Evolutionary conservation across 64 coral and sea anemone genomes (phyloP).

Genomic region (Porites australiensis): DNA sequence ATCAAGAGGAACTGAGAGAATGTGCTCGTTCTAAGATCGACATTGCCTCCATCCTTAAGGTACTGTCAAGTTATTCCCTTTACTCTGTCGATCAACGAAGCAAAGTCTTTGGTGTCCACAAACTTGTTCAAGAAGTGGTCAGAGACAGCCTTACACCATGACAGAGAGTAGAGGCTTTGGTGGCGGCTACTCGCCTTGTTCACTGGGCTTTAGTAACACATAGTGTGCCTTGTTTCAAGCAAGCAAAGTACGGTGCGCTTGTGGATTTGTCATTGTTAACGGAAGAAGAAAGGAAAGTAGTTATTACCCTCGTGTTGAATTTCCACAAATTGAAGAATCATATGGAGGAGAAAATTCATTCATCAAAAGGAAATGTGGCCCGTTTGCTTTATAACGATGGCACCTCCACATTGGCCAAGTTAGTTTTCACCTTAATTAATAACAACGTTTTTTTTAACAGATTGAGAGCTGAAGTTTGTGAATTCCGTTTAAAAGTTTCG

Average conservation of each 20-base stretch:
- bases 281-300: background rate
- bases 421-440: background rate
- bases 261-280: too few species aligned
- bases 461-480: background rate
- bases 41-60: background rate
- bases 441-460: background rate
- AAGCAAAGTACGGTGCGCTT: background rate
- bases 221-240: background rate
- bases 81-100: background rate
- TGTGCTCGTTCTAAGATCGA: background rate
- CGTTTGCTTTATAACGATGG: background rate
- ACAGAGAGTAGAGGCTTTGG: background rate
- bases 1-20: constrained; percentile 34
- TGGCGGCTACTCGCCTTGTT: constrained; percentile 22
- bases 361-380: background rate
- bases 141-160: background rate
- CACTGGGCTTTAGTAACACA: background rate
- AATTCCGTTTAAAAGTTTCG: background rate
- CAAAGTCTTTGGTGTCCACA: constrained; percentile 17
- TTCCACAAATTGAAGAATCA: constrained; percentile 3
- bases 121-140: constrained; percentile 65
- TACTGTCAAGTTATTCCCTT: constrained; percentile 36
- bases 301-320: background rate
- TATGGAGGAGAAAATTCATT: background rate
- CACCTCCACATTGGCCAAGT: background rate